These are phyloP conservation scores for Polypedilum vanderplanki DNA, from an alignment of 1,140 invertebrate genomes.

Conservation along the genomic window DNA sequence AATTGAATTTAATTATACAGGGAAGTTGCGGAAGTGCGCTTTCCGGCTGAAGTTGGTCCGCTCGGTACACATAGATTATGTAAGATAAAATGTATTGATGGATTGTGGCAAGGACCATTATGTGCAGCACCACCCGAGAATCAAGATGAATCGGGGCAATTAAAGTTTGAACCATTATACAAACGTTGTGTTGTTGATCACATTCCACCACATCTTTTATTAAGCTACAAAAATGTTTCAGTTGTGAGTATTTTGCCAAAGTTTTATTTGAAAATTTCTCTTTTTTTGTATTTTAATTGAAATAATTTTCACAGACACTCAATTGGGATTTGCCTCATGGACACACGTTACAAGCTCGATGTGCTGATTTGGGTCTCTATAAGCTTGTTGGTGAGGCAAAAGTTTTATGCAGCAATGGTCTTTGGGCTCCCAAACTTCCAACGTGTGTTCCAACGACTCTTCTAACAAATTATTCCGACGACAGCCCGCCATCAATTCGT, in stretches of 20 bases:
- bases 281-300: too few species aligned
- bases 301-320: background rate
- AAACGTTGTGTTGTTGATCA: conserved; percentile 52
- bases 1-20: background rate
- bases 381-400: conserved; percentile 63
- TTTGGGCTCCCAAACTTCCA: conserved; percentile 65
- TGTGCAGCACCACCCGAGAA: conserved; percentile 51
- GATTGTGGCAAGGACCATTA: conserved; percentile 70
- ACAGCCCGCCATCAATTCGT: conserved; percentile 74
- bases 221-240: conserved; percentile 51
- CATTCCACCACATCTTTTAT: conserved; percentile 48
- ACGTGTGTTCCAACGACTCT: conserved; percentile 72
- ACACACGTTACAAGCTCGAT: conserved; percentile 62
- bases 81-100: conserved; percentile 73
- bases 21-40: conserved; percentile 53
- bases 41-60: conserved; percentile 60
- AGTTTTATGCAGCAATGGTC: conserved; percentile 68
- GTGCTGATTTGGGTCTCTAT: conserved; percentile 71
- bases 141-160: conserved; percentile 44
- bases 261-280: too few species aligned
- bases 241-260: conserved; percentile 38
- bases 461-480: conserved; percentile 76
- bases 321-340: conserved; percentile 51
- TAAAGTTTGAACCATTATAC: conserved; percentile 52
- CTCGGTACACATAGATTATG: conserved; percentile 60